Evolutionary conservation across 1,140 invertebrate genomes (phyloP).

Genomic region (Drosophila busckii): DNA sequence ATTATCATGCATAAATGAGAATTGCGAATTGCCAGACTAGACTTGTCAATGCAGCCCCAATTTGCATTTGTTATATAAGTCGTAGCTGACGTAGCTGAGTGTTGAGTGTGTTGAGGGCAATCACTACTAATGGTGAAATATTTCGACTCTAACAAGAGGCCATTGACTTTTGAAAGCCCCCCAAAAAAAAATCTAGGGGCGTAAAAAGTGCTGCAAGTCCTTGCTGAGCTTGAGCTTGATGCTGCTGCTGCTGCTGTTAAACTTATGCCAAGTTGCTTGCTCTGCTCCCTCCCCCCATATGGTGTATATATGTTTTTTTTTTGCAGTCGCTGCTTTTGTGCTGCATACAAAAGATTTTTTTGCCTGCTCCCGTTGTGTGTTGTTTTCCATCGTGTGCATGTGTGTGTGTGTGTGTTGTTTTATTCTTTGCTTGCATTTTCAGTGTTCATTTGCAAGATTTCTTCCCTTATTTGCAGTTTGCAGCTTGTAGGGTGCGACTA

Average conservation of each 20-base stretch:
- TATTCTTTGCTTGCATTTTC: constrained; percentile 49
- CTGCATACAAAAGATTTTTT: constrained; percentile 71
- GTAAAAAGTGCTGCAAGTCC: background rate
- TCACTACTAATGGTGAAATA: constrained; percentile 25
- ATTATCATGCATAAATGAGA: constrained; percentile 68
- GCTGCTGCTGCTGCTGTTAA: constrained; percentile 33
- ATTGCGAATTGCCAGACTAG: too few species aligned
- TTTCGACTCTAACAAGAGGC: constrained; percentile 36
- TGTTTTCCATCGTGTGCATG: constrained; percentile 49
- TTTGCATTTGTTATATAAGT: constrained; percentile 32
- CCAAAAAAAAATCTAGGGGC: constrained; percentile 11
- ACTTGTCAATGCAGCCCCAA: too few species aligned
- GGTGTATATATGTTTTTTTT: constrained; percentile 18
- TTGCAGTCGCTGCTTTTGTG: constrained; percentile 57
- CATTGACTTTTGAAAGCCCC: constrained; percentile 43
- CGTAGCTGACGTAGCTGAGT: constrained; percentile 1
- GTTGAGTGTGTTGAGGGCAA: constrained; percentile 13
- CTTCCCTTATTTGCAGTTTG: constrained; percentile 59
- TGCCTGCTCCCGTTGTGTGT: constrained; percentile 43
- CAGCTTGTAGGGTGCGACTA: constrained; percentile 14
- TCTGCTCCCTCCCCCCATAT: constrained; percentile 21
- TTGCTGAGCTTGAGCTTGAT: constrained; percentile 7
- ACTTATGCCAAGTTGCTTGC: constrained; percentile 55
- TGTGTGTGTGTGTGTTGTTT: constrained; percentile 3
- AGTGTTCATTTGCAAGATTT: constrained; percentile 73